Evolutionary conservation across 2,113 vertebrate species (phyloP).

Genomic region (Hippocampus guttulatus): DNA sequence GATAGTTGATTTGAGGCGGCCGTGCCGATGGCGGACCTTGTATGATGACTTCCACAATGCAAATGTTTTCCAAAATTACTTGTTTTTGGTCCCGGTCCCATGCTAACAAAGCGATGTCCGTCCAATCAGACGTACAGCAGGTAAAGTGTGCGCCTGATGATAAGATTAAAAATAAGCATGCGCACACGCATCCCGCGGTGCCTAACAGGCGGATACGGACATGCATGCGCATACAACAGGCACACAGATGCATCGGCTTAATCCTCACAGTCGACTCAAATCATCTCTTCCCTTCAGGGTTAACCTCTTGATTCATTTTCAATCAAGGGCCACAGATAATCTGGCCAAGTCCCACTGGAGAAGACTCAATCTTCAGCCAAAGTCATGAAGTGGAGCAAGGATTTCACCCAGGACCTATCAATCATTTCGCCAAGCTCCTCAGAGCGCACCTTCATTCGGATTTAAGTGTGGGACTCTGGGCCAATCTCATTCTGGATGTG

Average conservation of each 20-base stretch:
- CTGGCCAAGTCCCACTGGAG: slow-evolving; percentile 56
- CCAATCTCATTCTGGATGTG: slow-evolving; percentile 43
- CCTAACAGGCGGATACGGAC: slow-evolving; percentile 30
- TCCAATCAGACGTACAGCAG: neutral
- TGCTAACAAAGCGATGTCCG: neutral
- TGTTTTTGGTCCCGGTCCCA: neutral
- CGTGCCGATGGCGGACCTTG: neutral
- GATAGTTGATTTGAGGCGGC: too few relatives aligned
- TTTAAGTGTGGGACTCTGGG: slow-evolving; percentile 37
- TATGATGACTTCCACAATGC: neutral
- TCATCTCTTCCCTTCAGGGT: slow-evolving; percentile 49
- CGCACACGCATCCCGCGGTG: neutral
- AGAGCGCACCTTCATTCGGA: slow-evolving; percentile 43
- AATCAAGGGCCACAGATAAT: slow-evolving; percentile 66
- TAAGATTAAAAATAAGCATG: neutral
- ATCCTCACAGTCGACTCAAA: slow-evolving; percentile 51
- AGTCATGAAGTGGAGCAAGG: slow-evolving; percentile 54
- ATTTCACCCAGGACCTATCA: slow-evolving; percentile 65
- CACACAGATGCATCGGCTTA: slow-evolving; percentile 29
- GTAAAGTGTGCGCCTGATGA: neutral
- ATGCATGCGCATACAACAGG: slow-evolving; percentile 16
- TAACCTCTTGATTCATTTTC: slow-evolving; percentile 65
- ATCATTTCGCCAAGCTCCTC: slow-evolving; percentile 63
- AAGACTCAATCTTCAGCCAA: slow-evolving; percentile 64
- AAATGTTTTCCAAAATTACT: neutral